Evolutionary conservation across 2,797 vertebrate species (phyloP).

Genomic region (Lagorchestes hirsutus): DNA sequence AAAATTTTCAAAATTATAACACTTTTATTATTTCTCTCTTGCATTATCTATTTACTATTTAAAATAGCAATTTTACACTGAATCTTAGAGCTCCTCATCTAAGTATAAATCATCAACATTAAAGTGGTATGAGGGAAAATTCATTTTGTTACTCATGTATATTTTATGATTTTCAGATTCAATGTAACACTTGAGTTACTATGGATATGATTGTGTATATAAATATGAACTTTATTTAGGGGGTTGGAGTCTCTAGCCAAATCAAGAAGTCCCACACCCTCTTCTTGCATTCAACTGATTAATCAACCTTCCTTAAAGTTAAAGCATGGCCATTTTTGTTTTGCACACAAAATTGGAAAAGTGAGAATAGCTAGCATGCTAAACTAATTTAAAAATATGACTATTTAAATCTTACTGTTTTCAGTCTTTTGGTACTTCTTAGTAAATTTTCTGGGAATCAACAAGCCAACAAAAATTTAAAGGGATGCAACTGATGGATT

Average conservation of each 20-base stretch:
- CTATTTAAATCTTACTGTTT: slow-evolving; percentile 14
- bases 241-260: slow-evolving; percentile 11
- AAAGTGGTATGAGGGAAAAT: neutral
- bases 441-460: neutral
- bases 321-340: neutral
- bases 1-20: neutral
- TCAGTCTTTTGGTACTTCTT: neutral
- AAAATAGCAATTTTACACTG: neutral
- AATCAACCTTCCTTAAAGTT: neutral
- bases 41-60: neutral
- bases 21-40: neutral
- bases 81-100: neutral
- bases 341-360: neutral
- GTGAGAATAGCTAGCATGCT: neutral
- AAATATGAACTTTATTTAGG: neutral
- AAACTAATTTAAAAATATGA: neutral
- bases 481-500: slow-evolving; percentile 9
- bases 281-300: neutral
- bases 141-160: neutral
- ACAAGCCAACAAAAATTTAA: neutral
- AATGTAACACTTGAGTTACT: neutral
- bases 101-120: neutral
- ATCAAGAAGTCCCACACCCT: neutral
- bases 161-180: neutral
- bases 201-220: neutral